phyloP scores from a whole-genome alignment of 2,113 vertebrate genomes.

The Jacana jacana region DNA sequence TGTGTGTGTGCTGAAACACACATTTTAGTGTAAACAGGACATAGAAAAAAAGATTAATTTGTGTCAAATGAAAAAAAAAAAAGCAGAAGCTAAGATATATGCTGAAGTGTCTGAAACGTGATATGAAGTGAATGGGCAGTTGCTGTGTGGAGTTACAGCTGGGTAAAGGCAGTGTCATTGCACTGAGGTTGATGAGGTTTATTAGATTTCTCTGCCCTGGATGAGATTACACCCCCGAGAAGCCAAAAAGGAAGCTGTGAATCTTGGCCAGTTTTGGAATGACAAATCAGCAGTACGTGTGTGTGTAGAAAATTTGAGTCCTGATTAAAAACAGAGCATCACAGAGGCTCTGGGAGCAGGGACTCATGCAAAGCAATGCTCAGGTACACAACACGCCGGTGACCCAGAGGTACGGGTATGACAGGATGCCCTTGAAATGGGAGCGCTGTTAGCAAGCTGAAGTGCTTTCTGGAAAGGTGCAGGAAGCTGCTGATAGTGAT shows the following conservation, averaged over 20 bases:
- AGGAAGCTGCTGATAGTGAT: neutral
- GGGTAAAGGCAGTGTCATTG: neutral
- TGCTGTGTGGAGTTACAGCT: neutral
- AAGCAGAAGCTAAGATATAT: neutral
- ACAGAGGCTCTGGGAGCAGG: neutral
- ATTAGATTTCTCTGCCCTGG: neutral
- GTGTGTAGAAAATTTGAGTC: neutral
- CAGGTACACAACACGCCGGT: fast-evolving
- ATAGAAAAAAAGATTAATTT: neutral
- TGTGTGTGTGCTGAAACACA: neutral
- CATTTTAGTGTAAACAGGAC: neutral
- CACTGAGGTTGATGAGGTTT: neutral
- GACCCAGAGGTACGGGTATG: neutral
- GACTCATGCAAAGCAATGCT: neutral
- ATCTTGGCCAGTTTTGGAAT: neutral
- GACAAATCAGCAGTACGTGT: neutral
- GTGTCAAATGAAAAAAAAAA: neutral
- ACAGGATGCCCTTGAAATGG: neutral
- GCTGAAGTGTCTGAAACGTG: neutral
- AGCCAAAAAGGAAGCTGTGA: neutral
- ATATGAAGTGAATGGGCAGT: neutral
- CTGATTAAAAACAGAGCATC: neutral
- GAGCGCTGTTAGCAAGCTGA: neutral
- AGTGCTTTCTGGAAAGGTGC: neutral
- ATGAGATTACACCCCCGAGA: neutral